Base-by-base conservation (phyloP, 2,113 vertebrate species). In the Leptodactylus fuscus region DNA sequence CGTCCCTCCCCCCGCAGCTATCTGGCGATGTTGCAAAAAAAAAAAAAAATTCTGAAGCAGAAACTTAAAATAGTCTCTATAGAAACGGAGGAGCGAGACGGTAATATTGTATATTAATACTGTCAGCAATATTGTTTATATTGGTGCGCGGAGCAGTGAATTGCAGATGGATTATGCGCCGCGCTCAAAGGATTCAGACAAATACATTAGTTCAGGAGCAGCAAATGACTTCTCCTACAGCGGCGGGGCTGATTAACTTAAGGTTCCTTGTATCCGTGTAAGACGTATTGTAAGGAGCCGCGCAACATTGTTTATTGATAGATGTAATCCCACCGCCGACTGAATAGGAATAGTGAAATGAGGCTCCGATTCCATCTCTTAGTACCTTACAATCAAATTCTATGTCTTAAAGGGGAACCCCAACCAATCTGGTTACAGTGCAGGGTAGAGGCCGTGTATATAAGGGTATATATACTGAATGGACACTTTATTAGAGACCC, bases 51-150 rank as follows among this genome's bases (percentile, higher is more conserved):
- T 44, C 62, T 51, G 44, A 69, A 36, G 48, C 29, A 51, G 18
- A 70, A 82, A 82, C 49, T 36, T 70, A 71, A 36, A 71, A 82
- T 16, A 24, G 65, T 82, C 46, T 20, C 65, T 69, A 82, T 82
- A 82, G 81, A 82, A 82, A 82, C 81, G 32, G 20, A 82, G 65
- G 29, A 71, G 81, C 34, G 22, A 70, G 62, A 32, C 29, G 65
- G 34, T 29, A 22, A 48, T 41, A 65, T 34, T 69, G 41, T 69
- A 69, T 80, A 80, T 80, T 80, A 80, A 80, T 80, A 62, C n/a
- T 79, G 53, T 46, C 79, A 67, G 79, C 41, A 67, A 81, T 36
- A 81, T 81, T 81, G 79, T 81, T 69, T 81, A 69, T 81, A 67
- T 69, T 49, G 58, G 77, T 80, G 16, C 5, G 8, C 53, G 22